Evolutionary conservation across 1,140 invertebrate species (phyloP).

Genomic region (Asbolus verrucosus): DNA sequence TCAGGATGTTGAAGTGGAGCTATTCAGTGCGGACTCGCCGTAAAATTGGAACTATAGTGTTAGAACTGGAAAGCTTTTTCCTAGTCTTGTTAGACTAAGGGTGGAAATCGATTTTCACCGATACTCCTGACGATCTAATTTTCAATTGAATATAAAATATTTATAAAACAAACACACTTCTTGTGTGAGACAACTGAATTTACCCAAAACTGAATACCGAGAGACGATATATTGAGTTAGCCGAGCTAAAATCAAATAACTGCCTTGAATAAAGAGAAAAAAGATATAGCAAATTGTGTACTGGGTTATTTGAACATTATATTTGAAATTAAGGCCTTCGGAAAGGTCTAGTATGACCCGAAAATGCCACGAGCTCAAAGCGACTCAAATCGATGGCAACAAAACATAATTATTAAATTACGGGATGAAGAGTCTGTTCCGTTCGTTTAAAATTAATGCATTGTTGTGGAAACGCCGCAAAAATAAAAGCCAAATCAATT

Average conservation of each 20-base stretch:
- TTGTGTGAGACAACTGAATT: slow-evolving; percentile 36
- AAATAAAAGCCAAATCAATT: slow-evolving; percentile 31
- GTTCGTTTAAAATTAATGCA: slow-evolving; percentile 8
- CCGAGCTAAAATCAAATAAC: slow-evolving; percentile 37
- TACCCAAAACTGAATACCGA: slow-evolving; percentile 37
- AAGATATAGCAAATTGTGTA: slow-evolving; percentile 38
- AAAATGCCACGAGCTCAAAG: slow-evolving; percentile 21
- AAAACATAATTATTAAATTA: slow-evolving; percentile 25
- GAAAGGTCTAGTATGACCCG: slow-evolving; percentile 16
- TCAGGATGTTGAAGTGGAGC: slow-evolving; percentile 37
- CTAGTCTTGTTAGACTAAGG: slow-evolving; percentile 30
- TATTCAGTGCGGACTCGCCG: slow-evolving; percentile 25
- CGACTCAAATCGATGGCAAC: slow-evolving; percentile 5
- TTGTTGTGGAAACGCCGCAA: neutral
- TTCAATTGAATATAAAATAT: slow-evolving; percentile 39
- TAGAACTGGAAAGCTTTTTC: slow-evolving; percentile 33
- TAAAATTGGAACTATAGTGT: slow-evolving; percentile 36
- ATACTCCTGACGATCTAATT: slow-evolving; percentile 37
- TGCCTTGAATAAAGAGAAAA: slow-evolving; percentile 39
- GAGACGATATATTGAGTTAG: slow-evolving; percentile 36
- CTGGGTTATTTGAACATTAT: slow-evolving; percentile 36
- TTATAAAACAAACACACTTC: slow-evolving; percentile 37
- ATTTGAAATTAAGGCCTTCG: slow-evolving; percentile 28
- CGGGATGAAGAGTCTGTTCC: neutral
- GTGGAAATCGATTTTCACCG: slow-evolving; percentile 21